Base-by-base conservation (phyloP, 2,113 vertebrate species). In the Sebastes schlegelii region DNA sequence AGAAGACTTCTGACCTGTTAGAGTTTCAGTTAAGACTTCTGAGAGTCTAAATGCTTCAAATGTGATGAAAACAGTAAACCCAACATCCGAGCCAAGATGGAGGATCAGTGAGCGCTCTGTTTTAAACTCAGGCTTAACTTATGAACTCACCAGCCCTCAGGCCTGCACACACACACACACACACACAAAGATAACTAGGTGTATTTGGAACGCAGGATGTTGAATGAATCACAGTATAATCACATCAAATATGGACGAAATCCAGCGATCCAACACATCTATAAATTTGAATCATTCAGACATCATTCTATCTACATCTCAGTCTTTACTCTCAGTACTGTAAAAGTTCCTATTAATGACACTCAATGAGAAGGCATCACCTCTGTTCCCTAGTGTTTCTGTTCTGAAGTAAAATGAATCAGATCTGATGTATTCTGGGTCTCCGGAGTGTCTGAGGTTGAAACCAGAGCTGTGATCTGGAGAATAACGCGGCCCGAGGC, bases 401-500 rank as follows among this genome's bases (percentile, higher is more conserved):
- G 21, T 52, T 65, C 48, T 17, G 11, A 70, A 21, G 13, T 21
- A 1, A 46, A 51, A 55, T 9, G 7, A 19, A 65, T 42, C 42
- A 3, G 12, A 46, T 26, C 1, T 21, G 64, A 19, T 60, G 54
- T 52, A n/a, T 48, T 45, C n/a, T 3, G 67, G 40, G 16, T 73
- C 76, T 76, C 55, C 66, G 12, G 4, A 9, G 51, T 1, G 64
- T 55, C 48, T 75, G 75, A 10, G 79, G 51, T 6, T 49, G 81
- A 80, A 88, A 91, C 65, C 26, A 0, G 76, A 89, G 78, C 73
- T 5, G 23, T 3, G 74, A 61, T 83, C n/a, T 34, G 71, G 42
- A 68, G 69, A 49, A 58, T 40, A 57, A 79, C 17, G 65, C 48
- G 11, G 60, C 86, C 90, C 7, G 63, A 21, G 84, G 90, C 61